Evolutionary conservation across 2,797 vertebrate species (phyloP).

Genomic region (Oceanodroma leucorhoa): DNA sequence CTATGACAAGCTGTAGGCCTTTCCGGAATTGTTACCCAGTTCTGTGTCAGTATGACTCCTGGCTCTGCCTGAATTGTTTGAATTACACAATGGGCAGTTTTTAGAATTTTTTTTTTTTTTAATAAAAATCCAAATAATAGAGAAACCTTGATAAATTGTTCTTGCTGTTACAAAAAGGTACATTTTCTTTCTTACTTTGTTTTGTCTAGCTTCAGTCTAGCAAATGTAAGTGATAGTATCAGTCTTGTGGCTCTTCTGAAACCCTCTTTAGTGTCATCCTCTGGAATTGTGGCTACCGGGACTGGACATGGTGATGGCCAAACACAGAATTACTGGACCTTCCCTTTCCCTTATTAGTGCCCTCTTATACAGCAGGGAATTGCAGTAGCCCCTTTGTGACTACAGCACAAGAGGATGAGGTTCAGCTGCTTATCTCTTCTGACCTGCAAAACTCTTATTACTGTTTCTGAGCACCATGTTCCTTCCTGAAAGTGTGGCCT

Average conservation of each 20-base stretch:
- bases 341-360: not conserved
- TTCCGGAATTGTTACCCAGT: not conserved
- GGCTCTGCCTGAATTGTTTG: not conserved
- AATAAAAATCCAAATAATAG: not conserved
- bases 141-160: not conserved
- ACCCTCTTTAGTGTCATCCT: not conserved
- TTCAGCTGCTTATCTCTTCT: not conserved
- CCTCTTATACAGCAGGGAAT: not conserved
- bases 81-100: not conserved
- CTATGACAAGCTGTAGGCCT: not conserved
- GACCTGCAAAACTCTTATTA: not conserved
- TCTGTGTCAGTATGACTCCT: not conserved
- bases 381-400: not conserved
- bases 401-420: not conserved
- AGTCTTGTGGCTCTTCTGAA: not conserved
- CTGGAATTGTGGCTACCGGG: not conserved
- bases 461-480: not conserved
- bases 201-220: not conserved
- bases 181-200: not conserved
- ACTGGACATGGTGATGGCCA: not conserved
- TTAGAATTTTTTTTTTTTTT: not conserved
- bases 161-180: not conserved
- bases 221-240: not conserved
- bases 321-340: not conserved
- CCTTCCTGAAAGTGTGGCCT: not conserved